Evolutionary conservation across 2,797 vertebrate species (phyloP), one percentile per base, ranked within the genome.

Genomic region (Poeciliopsis paucimaculata): DNA sequence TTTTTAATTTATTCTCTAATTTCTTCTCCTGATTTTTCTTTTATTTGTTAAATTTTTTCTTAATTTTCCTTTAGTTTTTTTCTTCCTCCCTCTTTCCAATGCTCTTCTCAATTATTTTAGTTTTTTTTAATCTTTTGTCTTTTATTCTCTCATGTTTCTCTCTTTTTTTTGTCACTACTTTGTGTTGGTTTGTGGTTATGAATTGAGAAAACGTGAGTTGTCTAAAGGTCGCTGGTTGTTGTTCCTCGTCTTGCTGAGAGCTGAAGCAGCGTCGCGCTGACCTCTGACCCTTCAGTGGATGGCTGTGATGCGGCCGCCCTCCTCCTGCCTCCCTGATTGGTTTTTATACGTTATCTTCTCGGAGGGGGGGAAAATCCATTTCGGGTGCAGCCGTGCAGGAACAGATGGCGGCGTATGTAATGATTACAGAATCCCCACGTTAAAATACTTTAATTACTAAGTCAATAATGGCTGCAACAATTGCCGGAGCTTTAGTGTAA

Each of bases 371-470:
- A 95, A 89, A 95, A 96, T 95, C 96, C 93, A 86, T 94, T 90
- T 95, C 88, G 89, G 93, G 86, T 93, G 92, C 80, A 87, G 92
- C 91, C 89, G 89, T 90, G 49, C 94, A 92, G 94, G 94, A 96
- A 97, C 98, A 99, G 98, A 99, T 99, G 98, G 98, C 90, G 95
- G 95, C 95, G 95, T 97, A 97, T 97, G 96, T 94, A 89, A 96
- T 98, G 97, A 99, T 98, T 98, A 98, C 97, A 98, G 97, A 98
- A 98, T 98, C 96, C 97, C 95, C 95, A 97, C 96, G 96, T 97
- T 97, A 98, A 98, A 98, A 99, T 98, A 97, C 97, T 99, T 99
- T 99, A 99, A 99, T 99, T 99, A 97, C 98, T 98, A 97, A 98
- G 98, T 99, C 98, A 99, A 99, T 98, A 99, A 96, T 95, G 97